These are phyloP conservation scores for Pseudolycoriella hygida DNA, from an alignment of 2,888 invertebrate genomes.

Conservation along the genomic window DNA sequence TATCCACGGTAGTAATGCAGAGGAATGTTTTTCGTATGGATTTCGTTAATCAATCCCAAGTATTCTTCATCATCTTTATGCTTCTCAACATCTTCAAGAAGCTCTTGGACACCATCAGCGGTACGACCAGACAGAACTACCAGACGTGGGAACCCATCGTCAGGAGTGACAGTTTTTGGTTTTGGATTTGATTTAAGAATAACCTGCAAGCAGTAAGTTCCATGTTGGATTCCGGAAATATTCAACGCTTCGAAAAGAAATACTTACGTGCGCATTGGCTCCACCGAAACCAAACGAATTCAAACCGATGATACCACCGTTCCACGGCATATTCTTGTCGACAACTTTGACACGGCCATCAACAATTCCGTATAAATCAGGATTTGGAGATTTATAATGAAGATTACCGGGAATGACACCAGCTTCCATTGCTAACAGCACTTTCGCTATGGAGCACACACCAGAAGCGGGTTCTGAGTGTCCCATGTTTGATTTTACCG, in stretches of 20 bases:
- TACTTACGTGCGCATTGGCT: slow-evolving; percentile 64
- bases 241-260: no score
- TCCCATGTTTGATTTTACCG: slow-evolving; percentile 97
- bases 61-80: slow-evolving; percentile 53
- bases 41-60: slow-evolving; percentile 55
- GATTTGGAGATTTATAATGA: slow-evolving; percentile 73
- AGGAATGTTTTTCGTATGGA: slow-evolving; percentile 48
- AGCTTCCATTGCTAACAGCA: slow-evolving; percentile 82
- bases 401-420: slow-evolving; percentile 82
- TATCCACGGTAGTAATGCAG: slow-evolving; percentile 74
- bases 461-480: slow-evolving; percentile 92
- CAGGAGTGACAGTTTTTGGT: slow-evolving; percentile 38
- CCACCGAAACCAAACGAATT: slow-evolving; percentile 99
- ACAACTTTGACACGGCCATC: slow-evolving; percentile 89
- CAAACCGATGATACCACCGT: slow-evolving; percentile 79
- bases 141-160: slow-evolving; percentile 44
- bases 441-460: slow-evolving; percentile 77
- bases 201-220: no score
- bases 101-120: slow-evolving; percentile 48
- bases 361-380: slow-evolving; percentile 73
- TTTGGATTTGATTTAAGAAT: slow-evolving; percentile 65
- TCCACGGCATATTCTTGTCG: slow-evolving; percentile 62
- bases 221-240: no score
- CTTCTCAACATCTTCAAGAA: slow-evolving; percentile 44
- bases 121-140: slow-evolving; percentile 74